These are phyloP conservation scores for Myotis yumanensis DNA, from an alignment of 2,113 vertebrate genomes.

Conservation along the genomic window DNA sequence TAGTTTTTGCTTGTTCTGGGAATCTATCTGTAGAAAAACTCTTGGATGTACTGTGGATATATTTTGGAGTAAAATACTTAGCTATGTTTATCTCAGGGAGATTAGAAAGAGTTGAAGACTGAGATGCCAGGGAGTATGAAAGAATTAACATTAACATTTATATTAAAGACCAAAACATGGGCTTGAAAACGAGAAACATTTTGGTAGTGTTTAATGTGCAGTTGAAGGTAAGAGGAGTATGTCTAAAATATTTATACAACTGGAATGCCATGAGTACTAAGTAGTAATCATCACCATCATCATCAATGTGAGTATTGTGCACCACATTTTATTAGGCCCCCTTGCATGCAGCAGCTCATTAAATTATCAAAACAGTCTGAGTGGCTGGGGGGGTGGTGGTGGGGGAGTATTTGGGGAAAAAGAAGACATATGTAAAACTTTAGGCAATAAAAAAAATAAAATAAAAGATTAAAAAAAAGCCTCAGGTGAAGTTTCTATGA, in stretches of 20 bases:
- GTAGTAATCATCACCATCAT: neutral
- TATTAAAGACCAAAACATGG: slow-evolving; percentile 63
- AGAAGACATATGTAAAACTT: no score
- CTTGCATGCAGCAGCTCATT: neutral
- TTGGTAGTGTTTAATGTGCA: neutral
- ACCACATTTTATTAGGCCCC: neutral
- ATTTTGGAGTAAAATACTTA: slow-evolving; percentile 72
- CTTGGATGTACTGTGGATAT: slow-evolving; percentile 57
- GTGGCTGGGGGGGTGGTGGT: no score
- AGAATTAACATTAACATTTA: slow-evolving; percentile 69
- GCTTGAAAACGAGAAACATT: slow-evolving; percentile 44
- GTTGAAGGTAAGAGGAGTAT: neutral
- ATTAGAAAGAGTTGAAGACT: slow-evolving; percentile 59
- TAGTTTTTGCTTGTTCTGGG: slow-evolving; percentile 62
- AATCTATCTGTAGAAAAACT: slow-evolving; percentile 59
- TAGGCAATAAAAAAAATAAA: no score
- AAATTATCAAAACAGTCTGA: neutral
- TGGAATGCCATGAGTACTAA: neutral
- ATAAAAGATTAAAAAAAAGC: neutral
- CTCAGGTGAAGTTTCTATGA: neutral
- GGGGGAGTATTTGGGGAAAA: no score
- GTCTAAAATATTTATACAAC: slow-evolving; percentile 29
- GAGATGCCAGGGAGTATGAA: slow-evolving; percentile 45
- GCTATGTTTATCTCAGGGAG: slow-evolving; percentile 70
- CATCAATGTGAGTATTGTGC: neutral